Evolutionary conservation across 2,113 vertebrate genomes (phyloP).

Genomic region (Casuarius casuarius): DNA sequence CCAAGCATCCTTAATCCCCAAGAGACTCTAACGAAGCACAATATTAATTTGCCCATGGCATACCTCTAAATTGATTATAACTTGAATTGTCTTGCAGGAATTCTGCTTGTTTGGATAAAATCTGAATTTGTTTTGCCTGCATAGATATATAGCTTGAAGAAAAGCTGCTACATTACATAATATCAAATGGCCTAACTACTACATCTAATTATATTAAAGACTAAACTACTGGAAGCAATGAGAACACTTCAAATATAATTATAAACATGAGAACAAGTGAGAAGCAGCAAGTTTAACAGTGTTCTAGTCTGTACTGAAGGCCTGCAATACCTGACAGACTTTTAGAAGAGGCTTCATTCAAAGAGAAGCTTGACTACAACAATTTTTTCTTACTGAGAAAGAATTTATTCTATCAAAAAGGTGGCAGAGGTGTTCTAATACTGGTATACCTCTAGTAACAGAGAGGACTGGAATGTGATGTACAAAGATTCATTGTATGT

Average conservation of each 20-base stretch:
- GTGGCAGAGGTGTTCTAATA: not conserved
- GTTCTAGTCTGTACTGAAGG: not conserved
- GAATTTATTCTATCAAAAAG: not conserved
- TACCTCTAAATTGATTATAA: conserved; percentile 27
- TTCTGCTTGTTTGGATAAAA: conserved; percentile 51
- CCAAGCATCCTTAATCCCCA: not conserved
- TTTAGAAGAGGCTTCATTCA: not conserved
- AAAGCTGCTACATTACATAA: conserved; percentile 20
- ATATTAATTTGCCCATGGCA: conserved; percentile 6
- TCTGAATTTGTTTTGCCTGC: conserved; percentile 4
- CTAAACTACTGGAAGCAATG: conserved; percentile 25
- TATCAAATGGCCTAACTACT: conserved; percentile 39
- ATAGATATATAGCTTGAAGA: conserved; percentile 21
- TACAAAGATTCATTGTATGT: not conserved
- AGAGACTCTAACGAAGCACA: conserved; percentile 16
- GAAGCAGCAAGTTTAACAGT: not conserved
- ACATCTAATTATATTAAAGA: conserved; percentile 36
- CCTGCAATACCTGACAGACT: not conserved
- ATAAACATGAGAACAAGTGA: conserved; percentile 18
- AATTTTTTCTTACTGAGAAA: not conserved
- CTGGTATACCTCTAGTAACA: fast-evolving
- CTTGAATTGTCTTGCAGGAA: conserved; percentile 38
- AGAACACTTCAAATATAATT: conserved; percentile 7
- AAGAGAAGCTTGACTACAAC: not conserved
- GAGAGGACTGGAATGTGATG: not conserved